Conservation (phyloP, 1,140 invertebrate genomes). For the Uloborus diversus region DNA sequence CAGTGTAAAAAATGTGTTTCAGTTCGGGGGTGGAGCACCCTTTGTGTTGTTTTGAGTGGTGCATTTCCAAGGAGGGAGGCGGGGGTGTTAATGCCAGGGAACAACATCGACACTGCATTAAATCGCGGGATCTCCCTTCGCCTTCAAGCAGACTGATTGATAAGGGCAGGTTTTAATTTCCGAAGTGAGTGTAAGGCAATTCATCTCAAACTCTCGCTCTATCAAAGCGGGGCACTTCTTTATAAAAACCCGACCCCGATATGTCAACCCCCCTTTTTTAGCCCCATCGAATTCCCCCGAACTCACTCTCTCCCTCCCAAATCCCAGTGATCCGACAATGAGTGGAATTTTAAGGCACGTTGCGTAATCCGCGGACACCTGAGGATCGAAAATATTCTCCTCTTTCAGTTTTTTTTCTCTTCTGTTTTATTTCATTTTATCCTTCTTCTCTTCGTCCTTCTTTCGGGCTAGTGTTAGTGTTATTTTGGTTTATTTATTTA, state of each 20-base stretch:
- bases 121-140: conserved; percentile 33
- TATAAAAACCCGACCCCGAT: not conserved
- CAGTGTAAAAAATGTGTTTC: not conserved
- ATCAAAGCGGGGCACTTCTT: conserved; percentile 40
- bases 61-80: not conserved
- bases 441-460: not conserved
- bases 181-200: conserved; percentile 41
- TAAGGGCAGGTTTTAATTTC: conserved; percentile 55
- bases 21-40: not conserved
- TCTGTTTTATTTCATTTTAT: not conserved
- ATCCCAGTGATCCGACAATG: conserved; percentile 31
- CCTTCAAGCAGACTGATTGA: conserved; percentile 46
- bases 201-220: conserved; percentile 33
- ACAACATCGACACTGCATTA: conserved; percentile 44
- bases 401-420: not conserved
- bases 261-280: conserved; percentile 9
- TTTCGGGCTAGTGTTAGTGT: too few relatives aligned
- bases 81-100: conserved; percentile 1
- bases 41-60: conserved; percentile 5
- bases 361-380: conserved; percentile 50
- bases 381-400: conserved; percentile 19
- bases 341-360: conserved; percentile 34
- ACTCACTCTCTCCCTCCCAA: not conserved
- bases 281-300: not conserved
- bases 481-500: conserved; percentile 40